A percentile compares a stretch with the other conserved stretches of the same genome.
These are phyloP conservation scores for Sphaerophoria taeniata DNA, from an alignment of 2,888 invertebrate species.

Conservation along the genomic window DNA sequence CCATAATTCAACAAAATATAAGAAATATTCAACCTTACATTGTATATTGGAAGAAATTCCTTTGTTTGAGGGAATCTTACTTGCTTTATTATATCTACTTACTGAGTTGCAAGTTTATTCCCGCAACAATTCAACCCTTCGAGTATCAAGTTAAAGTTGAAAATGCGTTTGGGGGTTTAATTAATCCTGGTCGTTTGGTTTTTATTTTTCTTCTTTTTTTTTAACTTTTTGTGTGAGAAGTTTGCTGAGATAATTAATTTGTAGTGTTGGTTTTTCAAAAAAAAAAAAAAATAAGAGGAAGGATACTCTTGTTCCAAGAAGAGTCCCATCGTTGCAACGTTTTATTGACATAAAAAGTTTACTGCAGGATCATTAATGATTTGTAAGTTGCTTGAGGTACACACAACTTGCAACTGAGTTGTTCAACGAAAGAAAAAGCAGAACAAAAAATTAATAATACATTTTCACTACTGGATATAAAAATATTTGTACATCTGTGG, in stretches of 20 bases:
- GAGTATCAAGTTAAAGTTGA: conserved; percentile 54
- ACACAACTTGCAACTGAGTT: neutral
- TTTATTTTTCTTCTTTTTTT: neutral
- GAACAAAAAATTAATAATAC: neutral
- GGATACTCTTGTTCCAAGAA: neutral
- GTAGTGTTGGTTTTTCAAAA: conserved; percentile 4
- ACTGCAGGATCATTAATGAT: conserved; percentile 56
- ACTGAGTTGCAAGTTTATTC: conserved; percentile 5
- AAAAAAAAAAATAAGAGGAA: neutral
- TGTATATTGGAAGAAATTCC: conserved; percentile 27
- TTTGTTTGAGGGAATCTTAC: conserved; percentile 37
- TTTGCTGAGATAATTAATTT: conserved; percentile 59
- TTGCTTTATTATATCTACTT: neutral
- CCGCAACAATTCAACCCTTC: conserved; percentile 24
- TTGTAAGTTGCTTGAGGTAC: conserved; percentile 21
- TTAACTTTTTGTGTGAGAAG: neutral
- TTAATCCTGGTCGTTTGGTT: conserved; percentile 29
- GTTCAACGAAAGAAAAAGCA: neutral
- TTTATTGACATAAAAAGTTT: conserved; percentile 43
- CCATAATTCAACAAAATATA: conserved; percentile 29
- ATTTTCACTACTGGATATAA: neutral
- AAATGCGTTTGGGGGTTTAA: conserved; percentile 63
- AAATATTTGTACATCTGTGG: conserved; percentile 4
- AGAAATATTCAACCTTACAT: conserved; percentile 45
- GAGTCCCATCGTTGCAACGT: neutral